Evolutionary conservation across 2,113 vertebrate species (phyloP), one percentile per base, ranked within the genome.

Genomic region (Zingel zingel): DNA sequence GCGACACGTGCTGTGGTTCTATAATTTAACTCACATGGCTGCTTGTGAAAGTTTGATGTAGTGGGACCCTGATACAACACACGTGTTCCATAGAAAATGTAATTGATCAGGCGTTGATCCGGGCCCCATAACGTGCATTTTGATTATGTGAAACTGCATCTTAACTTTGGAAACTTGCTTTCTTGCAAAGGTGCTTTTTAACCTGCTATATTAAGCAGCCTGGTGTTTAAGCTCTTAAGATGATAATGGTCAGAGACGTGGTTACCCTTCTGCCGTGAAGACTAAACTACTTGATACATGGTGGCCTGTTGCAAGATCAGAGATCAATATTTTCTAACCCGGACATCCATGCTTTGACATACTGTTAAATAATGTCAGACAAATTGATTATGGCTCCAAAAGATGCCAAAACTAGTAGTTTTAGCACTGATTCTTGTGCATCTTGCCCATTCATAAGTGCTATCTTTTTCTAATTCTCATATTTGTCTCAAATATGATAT

Each of bases 151-250:
- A 58, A 50, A 33, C 8, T 15, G 18, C 23, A 43, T 12, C 21
- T 18, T 43, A 11, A 57, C 48, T 43, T 27, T 27, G 19, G 11
- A 11, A 56, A 77, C 51, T 6, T 36, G 27, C 21, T 13, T 48
- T 57, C 2, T 1, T 5, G n/a, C 21, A 6, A 23, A 64, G 15
- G 33, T 65, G 73, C 39, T 72, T 69, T 86, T 61, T 67, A 82
- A 84, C 64, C 73, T 18, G 64, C 12, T 50, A 30, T 2, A 51
- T 45, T 21, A 36, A 39, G 45, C 70, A 25, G 73, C 19, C 74
- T 79, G 74, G 15, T 64, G 53, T 82, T 83, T 91, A 84, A 91
- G 88, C 86, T 89, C 63, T 80, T 89, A 79, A 90, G 78, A 58
- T 86, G 72, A 77, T 89, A 54, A 88, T 51, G 33, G 13, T 25